Base-by-base conservation (phyloP, 1,140 invertebrate species). In the Frieseomelitta varia region DNA sequence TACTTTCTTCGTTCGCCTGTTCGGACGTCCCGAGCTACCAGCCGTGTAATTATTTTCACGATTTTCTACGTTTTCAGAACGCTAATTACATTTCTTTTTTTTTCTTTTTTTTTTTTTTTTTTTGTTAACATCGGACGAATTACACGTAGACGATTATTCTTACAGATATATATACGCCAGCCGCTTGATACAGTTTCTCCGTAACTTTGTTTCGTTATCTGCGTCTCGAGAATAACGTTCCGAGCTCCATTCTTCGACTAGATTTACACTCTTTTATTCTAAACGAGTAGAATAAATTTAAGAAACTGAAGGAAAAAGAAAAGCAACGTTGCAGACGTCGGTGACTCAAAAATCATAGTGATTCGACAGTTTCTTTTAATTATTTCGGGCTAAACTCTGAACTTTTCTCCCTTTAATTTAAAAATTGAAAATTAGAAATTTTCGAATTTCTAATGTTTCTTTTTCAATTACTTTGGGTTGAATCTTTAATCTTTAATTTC, bases 251-350 rank as follows among this genome's bases (percentile, higher is more conserved):
- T 47, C 51, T 92, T 93, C 79, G 92, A 94, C 93, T 94, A 94
- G 92, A 94, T 81, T n/a, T 73, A 87, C 92, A 94, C 93, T 94
- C 93, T 90, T 91, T 88, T 90, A 90, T 90, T 92, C 91, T 84
- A 91, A 84, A 56, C 67, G 24, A 86, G 71, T 88, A 90, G 90
- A 92, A 93, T 88, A 90, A 91, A 94, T 93, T 86, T 68, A 61
- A 72, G 75, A 90, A 92, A 87, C 85, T 71, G 93, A 91, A 92
- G 77, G 90, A 91, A 55, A 91, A 92, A 79, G 89, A 85, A 92
- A 91, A 55, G 76, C 3, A 91, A 91, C 85, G 73, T 76, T 87
- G 11, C 10, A 30, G n/a, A 3, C 19, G 14, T 27, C 1, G 24
- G 30, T 21, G 34, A 80, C 24, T 1, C 2, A 19, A 67, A 80